These are phyloP conservation scores for Drosophila arizonae DNA, from an alignment of 1,140 invertebrate genomes.

Conservation along the genomic window DNA sequence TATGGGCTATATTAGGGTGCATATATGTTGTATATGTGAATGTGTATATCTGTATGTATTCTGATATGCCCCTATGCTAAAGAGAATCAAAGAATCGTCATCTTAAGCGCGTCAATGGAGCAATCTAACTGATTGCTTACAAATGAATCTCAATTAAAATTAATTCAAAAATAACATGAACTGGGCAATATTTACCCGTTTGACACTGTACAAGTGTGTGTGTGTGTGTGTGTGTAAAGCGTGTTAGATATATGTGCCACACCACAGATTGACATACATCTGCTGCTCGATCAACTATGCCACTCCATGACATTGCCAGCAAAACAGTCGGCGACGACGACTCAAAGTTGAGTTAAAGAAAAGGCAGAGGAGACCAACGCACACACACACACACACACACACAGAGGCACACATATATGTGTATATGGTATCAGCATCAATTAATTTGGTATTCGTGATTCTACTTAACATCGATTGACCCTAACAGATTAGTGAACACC, in stretches of 20 bases:
- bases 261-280: slow-evolving; percentile 76
- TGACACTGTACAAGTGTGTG: slow-evolving; percentile 49
- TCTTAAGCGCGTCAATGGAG: slow-evolving; percentile 55
- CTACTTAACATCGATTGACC: slow-evolving; percentile 83
- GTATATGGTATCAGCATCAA: slow-evolving; percentile 71
- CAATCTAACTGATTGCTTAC: slow-evolving; percentile 80
- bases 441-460: slow-evolving; percentile 83
- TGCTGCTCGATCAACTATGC: slow-evolving; percentile 24
- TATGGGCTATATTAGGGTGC: not conserved
- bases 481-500: slow-evolving; percentile 78
- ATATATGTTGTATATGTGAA: not conserved
- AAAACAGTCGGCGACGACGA: too few relatives aligned
- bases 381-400: not conserved
- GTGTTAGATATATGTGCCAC: slow-evolving; percentile 57
- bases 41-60: not conserved
- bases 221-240: too few relatives aligned
- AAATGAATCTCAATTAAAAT: slow-evolving; percentile 82
- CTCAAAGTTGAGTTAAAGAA: slow-evolving; percentile 5
- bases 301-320: slow-evolving; percentile 18
- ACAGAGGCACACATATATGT: not conserved
- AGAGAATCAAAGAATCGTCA: slow-evolving; percentile 53
- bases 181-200: slow-evolving; percentile 76
- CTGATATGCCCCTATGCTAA: slow-evolving; percentile 12
- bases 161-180: slow-evolving; percentile 77
- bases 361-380: not conserved